Evolutionary conservation across 2,888 invertebrate species (phyloP).

Genomic region (Bellardia pandia): DNA sequence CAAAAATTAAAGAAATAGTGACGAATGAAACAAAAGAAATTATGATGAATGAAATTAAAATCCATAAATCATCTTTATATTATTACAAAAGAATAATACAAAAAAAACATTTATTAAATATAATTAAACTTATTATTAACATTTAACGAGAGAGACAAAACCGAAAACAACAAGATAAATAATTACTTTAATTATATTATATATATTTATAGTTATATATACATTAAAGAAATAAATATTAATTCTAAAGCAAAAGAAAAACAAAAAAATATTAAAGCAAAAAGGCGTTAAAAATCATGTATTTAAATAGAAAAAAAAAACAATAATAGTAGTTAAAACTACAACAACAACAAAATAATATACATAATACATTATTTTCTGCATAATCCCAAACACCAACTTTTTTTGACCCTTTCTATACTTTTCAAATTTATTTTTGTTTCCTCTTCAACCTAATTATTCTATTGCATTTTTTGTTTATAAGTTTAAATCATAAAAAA

Average conservation of each 20-base stretch:
- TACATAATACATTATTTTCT: constrained; percentile 11
- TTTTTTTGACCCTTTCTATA: constrained; percentile 13
- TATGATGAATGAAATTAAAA: constrained; percentile 53
- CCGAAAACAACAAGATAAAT: constrained; percentile 68
- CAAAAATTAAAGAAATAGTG: constrained; percentile 59
- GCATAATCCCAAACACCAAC: constrained; percentile 37
- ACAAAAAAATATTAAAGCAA: constrained; percentile 54
- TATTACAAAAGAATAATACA: constrained; percentile 47
- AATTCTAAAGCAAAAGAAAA: constrained; percentile 50
- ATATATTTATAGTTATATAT: constrained; percentile 65
- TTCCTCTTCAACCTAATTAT: constrained; percentile 3
- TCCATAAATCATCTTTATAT: constrained; percentile 62
- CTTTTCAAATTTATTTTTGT: constrained; percentile 16
- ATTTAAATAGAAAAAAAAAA: constrained; percentile 64
- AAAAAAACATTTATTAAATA: constrained; percentile 69
- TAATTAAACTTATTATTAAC: constrained; percentile 65
- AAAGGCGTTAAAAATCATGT: constrained; percentile 70
- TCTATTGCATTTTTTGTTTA: constrained; percentile 46
- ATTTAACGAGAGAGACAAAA: constrained; percentile 68
- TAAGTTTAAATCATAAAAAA: constrained; percentile 6
- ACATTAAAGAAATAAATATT: constrained; percentile 52
- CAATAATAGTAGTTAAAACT: constrained; percentile 40
- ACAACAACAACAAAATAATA: constrained; percentile 23
- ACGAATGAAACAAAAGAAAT: constrained; percentile 56
- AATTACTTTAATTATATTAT: constrained; percentile 68